These are phyloP conservation scores for Diadophis punctatus DNA, from an alignment of 2,113 vertebrate genomes.

Conservation along the genomic window DNA sequence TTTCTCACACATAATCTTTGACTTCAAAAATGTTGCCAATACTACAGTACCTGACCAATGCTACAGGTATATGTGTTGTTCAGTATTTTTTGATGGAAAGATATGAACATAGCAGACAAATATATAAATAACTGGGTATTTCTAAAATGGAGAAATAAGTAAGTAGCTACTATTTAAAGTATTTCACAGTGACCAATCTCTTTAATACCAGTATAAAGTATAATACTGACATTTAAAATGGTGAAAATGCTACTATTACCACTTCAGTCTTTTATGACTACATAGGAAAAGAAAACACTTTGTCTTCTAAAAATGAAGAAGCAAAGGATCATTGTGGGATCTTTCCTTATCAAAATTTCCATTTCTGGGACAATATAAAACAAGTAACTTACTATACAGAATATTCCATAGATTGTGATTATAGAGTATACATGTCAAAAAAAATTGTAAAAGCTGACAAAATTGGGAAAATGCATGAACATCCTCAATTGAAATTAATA, in stretches of 20 bases:
- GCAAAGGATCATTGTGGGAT: neutral
- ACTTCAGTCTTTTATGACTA: neutral
- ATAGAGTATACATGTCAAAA: accelerated
- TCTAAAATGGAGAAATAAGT: neutral
- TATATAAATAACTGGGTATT: neutral
- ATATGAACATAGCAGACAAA: neutral
- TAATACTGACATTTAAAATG: neutral
- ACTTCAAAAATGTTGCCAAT: neutral
- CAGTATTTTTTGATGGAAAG: neutral
- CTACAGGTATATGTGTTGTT: neutral
- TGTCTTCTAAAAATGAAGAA: neutral
- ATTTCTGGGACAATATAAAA: constrained; percentile 5
- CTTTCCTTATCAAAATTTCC: neutral
- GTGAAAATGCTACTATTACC: neutral
- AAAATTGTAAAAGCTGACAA: neutral
- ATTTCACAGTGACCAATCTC: neutral
- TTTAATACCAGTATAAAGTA: neutral
- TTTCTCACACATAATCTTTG: neutral
- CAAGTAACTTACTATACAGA: neutral
- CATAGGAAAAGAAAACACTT: neutral
- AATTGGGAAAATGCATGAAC: neutral
- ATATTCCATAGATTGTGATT: neutral
- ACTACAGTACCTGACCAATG: neutral
- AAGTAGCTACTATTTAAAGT: neutral
- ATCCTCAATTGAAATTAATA: neutral